Conservation (phyloP, 1,140 invertebrate species). For the Lethocerus indicus region DNA sequence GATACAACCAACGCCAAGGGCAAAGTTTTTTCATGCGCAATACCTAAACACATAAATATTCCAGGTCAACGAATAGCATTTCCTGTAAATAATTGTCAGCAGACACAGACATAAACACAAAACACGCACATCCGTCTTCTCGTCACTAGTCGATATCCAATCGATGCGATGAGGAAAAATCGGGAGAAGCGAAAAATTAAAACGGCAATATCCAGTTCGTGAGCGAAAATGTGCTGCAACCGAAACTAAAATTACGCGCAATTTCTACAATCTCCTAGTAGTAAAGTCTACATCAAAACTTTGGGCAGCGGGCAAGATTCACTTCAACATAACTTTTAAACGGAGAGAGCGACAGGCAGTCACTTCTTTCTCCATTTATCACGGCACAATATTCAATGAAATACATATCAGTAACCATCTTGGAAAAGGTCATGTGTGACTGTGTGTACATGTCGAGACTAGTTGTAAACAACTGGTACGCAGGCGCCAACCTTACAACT, state of each 20-base stretch:
- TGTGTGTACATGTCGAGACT: conserved; percentile 17
- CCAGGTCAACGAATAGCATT: conserved; percentile 24
- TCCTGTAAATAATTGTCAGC: conserved; percentile 18
- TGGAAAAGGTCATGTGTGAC: conserved; percentile 22
- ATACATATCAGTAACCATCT: conserved; percentile 20
- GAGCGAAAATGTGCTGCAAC: conserved; percentile 12
- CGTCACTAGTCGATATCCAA: too few species aligned
- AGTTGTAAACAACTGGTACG: conserved; percentile 28
- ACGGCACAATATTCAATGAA: conserved; percentile 11
- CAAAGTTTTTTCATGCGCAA: conserved; percentile 30
- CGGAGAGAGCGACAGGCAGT: not conserved
- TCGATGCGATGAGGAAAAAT: too few species aligned
- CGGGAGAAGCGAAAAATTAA: too few species aligned
- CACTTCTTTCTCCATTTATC: conserved; percentile 6
- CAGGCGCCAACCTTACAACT: conserved; percentile 25
- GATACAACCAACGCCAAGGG: conserved; percentile 24
- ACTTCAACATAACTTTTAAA: not conserved
- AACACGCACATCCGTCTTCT: too few species aligned
- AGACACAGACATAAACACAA: not conserved
- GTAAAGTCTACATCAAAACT: conserved; percentile 15
- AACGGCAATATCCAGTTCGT: too few species aligned
- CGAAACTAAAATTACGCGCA: conserved; percentile 15
- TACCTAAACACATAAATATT: conserved; percentile 24
- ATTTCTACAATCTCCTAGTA: conserved; percentile 9
- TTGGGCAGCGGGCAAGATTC: not conserved